Percentiles rank a stretch among this genome's conserved stretches.
Evolutionary conservation across 2,797 vertebrate genomes (phyloP).

Genomic region (Valencia hispanica): DNA sequence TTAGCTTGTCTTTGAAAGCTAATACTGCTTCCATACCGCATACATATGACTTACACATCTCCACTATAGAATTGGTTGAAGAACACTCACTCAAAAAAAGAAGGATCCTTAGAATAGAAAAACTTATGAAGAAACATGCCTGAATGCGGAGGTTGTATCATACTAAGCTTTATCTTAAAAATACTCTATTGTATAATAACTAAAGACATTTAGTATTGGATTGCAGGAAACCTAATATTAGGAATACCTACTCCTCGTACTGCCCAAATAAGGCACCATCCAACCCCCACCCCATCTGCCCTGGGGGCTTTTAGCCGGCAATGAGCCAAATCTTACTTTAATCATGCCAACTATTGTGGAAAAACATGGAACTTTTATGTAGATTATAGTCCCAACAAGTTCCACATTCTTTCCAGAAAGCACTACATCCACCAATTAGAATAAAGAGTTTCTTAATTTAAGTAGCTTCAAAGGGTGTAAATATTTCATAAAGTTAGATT

Average conservation of each 20-base stretch:
- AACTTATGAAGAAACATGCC: neutral
- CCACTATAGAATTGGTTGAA: too few species aligned
- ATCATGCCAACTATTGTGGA: constrained; percentile 41
- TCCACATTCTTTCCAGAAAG: constrained; percentile 9
- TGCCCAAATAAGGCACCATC: constrained; percentile 28
- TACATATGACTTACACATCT: too few species aligned
- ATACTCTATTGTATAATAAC: constrained; percentile 54
- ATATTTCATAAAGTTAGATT: neutral
- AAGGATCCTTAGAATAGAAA: neutral
- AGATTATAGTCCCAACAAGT: constrained; percentile 1
- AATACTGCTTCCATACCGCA: neutral
- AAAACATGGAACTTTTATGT: constrained; percentile 24
- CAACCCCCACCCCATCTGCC: constrained; percentile 15
- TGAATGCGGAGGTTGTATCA: neutral
- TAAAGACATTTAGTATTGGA: constrained; percentile 59
- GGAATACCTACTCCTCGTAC: constrained; percentile 37
- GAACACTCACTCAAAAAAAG: neutral
- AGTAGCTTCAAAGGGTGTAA: too few species aligned
- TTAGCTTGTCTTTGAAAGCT: neutral
- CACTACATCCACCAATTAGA: neutral
- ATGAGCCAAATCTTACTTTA: constrained; percentile 34
- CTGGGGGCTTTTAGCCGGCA: constrained; percentile 24
- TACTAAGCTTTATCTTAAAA: constrained; percentile 36
- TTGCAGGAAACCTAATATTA: constrained; percentile 68
- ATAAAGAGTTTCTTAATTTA: neutral